Evolutionary conservation across 2,888 invertebrate species (phyloP).

Genomic region (Drosophila atroscutellata): DNA sequence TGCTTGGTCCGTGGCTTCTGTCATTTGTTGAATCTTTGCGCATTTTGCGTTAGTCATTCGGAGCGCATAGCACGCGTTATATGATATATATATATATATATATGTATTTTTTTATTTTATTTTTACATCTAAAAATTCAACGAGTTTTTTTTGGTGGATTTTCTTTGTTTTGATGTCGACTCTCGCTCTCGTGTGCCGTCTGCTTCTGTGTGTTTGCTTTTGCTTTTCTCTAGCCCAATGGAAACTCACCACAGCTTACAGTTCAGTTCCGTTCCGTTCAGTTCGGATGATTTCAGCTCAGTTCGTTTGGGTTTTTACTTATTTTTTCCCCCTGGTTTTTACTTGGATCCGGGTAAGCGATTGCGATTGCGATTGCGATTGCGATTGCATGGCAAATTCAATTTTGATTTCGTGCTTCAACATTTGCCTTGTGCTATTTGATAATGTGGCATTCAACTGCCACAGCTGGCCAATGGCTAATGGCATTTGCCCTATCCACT

Average conservation of each 20-base stretch:
- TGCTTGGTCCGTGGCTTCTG: constrained; percentile 67
- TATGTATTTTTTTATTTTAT: constrained; percentile 7
- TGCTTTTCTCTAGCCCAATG: constrained; percentile 7
- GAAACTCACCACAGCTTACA: constrained; percentile 69
- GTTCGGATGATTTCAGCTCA: constrained; percentile 18
- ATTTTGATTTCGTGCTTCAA: constrained; percentile 69
- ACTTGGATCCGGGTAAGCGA: constrained; percentile 4
- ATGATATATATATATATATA: constrained; percentile 20
- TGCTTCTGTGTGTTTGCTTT: constrained; percentile 9
- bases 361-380: constrained; percentile 25
- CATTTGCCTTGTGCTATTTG: constrained; percentile 56
- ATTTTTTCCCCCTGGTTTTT: not conserved
- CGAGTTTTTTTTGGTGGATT: constrained; percentile 66
- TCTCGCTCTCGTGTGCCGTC: constrained; percentile 52
- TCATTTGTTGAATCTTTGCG: constrained; percentile 78
- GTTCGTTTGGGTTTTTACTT: constrained; percentile 11
- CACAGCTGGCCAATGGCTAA: constrained; percentile 54
- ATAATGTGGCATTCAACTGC: constrained; percentile 68
- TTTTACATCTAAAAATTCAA: constrained; percentile 30
- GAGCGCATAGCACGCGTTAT: constrained; percentile 53
- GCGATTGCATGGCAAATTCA: constrained; percentile 68
- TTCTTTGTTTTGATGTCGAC: constrained; percentile 74
- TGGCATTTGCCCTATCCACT: constrained; percentile 29
- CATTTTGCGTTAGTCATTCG: constrained; percentile 69
- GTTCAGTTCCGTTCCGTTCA: constrained; percentile 35